A percentile compares a stretch with the other conserved stretches of the same genome.
Evolutionary conservation across 1,140 invertebrate genomes (phyloP).

Genomic region (Oppia nitens): DNA sequence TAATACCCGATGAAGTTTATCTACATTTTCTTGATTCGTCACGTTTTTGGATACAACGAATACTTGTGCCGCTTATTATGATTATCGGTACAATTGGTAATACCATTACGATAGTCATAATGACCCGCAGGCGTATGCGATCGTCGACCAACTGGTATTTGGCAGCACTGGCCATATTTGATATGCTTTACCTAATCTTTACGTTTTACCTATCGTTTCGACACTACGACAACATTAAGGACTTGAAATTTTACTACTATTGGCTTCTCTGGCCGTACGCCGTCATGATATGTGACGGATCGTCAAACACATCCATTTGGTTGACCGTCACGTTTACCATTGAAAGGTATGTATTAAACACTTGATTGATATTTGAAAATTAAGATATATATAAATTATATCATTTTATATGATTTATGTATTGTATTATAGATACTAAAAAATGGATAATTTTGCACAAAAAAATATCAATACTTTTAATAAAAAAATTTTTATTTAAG

Average conservation of each 20-base stretch:
- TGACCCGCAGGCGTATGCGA: conserved; percentile 52
- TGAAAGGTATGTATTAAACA: conserved; percentile 47
- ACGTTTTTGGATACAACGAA: conserved; percentile 44
- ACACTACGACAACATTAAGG: conserved; percentile 39
- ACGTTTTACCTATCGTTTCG: conserved; percentile 44
- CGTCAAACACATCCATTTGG: conserved; percentile 53
- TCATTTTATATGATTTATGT: too few relatives aligned
- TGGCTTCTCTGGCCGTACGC: conserved; percentile 35
- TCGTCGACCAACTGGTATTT: conserved; percentile 55
- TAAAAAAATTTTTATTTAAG: too few relatives aligned
- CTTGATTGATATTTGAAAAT: too few relatives aligned
- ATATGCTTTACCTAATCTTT: conserved; percentile 48
- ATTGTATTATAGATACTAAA: too few relatives aligned
- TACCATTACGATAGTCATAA: conserved; percentile 48
- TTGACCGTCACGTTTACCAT: conserved; percentile 57
- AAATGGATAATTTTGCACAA: too few relatives aligned
- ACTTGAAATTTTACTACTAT: conserved; percentile 35
- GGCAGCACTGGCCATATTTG: conserved; percentile 50
- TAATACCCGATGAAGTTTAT: too few relatives aligned
- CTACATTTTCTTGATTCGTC: too few relatives aligned
- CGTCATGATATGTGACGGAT: conserved; percentile 43
- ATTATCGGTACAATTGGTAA: conserved; percentile 51
- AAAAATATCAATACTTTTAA: too few relatives aligned
- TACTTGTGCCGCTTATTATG: conserved; percentile 47
- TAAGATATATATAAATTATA: too few relatives aligned